Base-by-base conservation (phyloP, 2,797 vertebrate genomes). In the Hoplostethus mediterraneus region DNA sequence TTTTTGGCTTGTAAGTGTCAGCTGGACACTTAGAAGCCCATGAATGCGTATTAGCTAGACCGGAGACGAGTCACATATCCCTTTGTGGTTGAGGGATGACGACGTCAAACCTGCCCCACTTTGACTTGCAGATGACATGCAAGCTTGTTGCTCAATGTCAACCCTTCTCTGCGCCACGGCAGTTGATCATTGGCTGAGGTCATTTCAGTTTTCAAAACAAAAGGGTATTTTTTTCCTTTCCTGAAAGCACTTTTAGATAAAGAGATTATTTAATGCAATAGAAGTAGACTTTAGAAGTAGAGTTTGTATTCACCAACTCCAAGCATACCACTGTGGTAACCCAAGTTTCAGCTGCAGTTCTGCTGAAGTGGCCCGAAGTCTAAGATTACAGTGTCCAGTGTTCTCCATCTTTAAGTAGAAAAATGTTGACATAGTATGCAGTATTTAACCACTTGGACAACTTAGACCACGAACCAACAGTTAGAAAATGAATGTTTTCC, bases 221-320 rank as follows among this genome's bases (percentile, higher is more conserved):
- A 71, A 5, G 2, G 9, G 25, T 6, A 38, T 58, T 48, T 76
- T 76, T 67, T 65, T 71, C 45, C 33, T 77, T 76, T 54, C 51
- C 68, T 67, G 40, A 81, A 89, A 82, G 89, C 86, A 90, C 82
- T 89, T 92, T 90, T 75, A 73, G n/a, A 55, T 42, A 49, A 59
- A 60, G 52, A 69, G 59, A 52, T 14, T 56, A 63, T 58, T 68
- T 65, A 59, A 59, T 54, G 14, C 63, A 45, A 63, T 53, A 58
- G 17, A 71, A 62, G 30, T 28, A 28, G 28, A 28, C 28, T 28
- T 28, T 28, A 58, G 17, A 71, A 62, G 30, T 69, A 45, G 54
- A 79, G 42, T 57, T 62, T 69, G 53, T 42, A 61, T 79, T 72
- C 59, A 59, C 71, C 65, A 62, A 61, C 28, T 70, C 33, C 66